Conservation (phyloP, 2,888 invertebrate genomes). For the Tiphia femorata region DNA sequence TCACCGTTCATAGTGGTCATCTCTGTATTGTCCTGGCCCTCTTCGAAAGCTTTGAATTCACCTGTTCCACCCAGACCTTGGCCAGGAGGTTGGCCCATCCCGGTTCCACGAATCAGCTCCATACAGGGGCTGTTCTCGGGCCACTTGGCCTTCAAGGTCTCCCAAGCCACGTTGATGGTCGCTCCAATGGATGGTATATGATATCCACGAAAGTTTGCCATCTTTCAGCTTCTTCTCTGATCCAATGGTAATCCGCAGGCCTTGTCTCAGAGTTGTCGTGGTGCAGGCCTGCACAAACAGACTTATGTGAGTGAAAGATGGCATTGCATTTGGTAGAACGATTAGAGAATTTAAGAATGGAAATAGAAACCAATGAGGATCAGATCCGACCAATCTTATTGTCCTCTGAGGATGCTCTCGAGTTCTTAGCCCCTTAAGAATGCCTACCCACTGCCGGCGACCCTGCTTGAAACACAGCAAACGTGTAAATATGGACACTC, state of each 20-base stretch:
- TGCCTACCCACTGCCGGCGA: too few relatives aligned
- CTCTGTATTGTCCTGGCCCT: slow-evolving; percentile 64
- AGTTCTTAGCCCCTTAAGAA: too few relatives aligned
- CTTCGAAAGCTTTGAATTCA: slow-evolving; percentile 57
- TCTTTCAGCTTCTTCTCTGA: slow-evolving; percentile 53
- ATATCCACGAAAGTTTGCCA: slow-evolving; percentile 77
- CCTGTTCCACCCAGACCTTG: slow-evolving; percentile 48
- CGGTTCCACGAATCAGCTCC: slow-evolving; percentile 66
- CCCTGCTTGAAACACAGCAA: too few relatives aligned
- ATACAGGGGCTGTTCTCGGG: slow-evolving; percentile 75
- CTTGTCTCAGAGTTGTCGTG: too few relatives aligned
- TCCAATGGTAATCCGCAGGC: background rate
- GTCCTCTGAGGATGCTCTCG: too few relatives aligned
- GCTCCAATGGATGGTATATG: slow-evolving; percentile 81
- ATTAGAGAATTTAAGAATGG: too few relatives aligned
- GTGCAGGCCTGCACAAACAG: too few relatives aligned
- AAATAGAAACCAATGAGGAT: too few relatives aligned
- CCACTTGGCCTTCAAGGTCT: slow-evolving; percentile 83
- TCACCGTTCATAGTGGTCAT: slow-evolving; percentile 67
- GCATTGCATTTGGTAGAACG: too few relatives aligned
- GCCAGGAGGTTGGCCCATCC: slow-evolving; percentile 40
- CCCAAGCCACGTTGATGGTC: slow-evolving; percentile 85
- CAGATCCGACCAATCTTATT: too few relatives aligned
- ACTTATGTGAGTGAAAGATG: too few relatives aligned
- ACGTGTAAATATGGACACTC: too few relatives aligned